These are phyloP conservation scores for Galagoides demidoff DNA, from an alignment of 2,797 vertebrate genomes.

Conservation along the genomic window DNA sequence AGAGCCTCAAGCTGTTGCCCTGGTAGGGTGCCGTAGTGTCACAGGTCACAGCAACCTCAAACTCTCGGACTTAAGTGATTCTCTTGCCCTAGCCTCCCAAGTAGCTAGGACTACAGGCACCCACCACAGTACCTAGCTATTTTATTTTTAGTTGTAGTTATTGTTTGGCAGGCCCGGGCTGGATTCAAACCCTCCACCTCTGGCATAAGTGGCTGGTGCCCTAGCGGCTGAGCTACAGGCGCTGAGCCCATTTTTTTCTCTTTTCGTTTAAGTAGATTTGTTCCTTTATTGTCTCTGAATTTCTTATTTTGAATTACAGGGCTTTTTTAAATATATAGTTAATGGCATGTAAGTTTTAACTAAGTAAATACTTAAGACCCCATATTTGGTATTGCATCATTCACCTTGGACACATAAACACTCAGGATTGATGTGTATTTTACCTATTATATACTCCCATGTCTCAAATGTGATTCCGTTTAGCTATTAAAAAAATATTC, in stretches of 20 bases:
- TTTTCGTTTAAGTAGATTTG: not conserved
- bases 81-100: no score
- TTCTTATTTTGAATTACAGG: constrained; percentile 17
- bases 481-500: not conserved
- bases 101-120: no score
- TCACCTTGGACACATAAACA: not conserved
- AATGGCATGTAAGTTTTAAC: not conserved
- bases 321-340: not conserved
- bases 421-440: not conserved
- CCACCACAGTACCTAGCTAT: no score
- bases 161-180: no score
- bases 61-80: no score
- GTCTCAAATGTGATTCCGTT: not conserved
- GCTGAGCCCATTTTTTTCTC: not conserved
- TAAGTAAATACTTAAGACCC: not conserved
- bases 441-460: not conserved
- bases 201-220: no score
- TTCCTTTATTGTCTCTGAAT: not conserved
- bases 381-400: not conserved
- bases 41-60: no score
- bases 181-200: no score
- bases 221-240: no score
- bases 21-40: no score
- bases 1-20: no score
- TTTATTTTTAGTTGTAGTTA: no score